These are phyloP conservation scores for Scophthalmus maximus DNA, from an alignment of 2,113 vertebrate genomes.

Conservation along the genomic window DNA sequence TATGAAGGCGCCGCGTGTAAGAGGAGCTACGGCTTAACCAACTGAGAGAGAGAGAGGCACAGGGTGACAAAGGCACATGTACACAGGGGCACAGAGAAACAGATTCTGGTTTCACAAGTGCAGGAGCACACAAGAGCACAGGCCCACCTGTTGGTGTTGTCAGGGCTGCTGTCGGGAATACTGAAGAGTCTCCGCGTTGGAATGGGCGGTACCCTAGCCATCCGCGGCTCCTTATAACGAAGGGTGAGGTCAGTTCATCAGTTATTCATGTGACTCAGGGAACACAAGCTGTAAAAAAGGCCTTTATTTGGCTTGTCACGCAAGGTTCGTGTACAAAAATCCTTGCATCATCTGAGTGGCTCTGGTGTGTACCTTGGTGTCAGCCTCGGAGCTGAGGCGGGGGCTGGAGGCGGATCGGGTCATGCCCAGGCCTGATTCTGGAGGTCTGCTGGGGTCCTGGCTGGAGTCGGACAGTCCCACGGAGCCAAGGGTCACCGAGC, in stretches of 20 bases:
- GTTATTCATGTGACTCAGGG: constrained; percentile 8
- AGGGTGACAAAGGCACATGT: constrained; percentile 56
- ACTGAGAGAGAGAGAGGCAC: constrained; percentile 69
- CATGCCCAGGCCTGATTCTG: constrained; percentile 75
- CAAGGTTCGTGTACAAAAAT: not conserved
- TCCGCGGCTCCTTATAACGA: constrained; percentile 78
- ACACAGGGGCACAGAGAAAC: constrained; percentile 35
- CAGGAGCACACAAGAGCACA: constrained; percentile 1
- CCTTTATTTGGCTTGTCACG: constrained; percentile 23
- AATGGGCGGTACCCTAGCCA: constrained; percentile 83
- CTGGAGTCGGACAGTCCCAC: constrained; percentile 70
- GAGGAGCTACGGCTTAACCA: constrained; percentile 86
- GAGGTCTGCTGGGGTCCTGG: constrained; percentile 67
- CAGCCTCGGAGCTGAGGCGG: constrained; percentile 81
- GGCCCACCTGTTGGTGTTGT: constrained; percentile 80
- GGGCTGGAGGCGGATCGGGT: constrained; percentile 85
- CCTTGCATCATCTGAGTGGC: constrained; percentile 5
- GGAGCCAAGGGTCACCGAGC: constrained; percentile 81
- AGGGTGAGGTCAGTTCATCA: constrained; percentile 12
- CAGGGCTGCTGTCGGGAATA: constrained; percentile 79
- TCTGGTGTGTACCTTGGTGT: constrained; percentile 75
- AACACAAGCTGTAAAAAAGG: constrained; percentile 32
- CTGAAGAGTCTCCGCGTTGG: constrained; percentile 83
- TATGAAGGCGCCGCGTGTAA: constrained; percentile 82
- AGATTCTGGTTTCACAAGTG: constrained; percentile 39